These are phyloP conservation scores for Leptoteleia sp. DNA, from an alignment of 1,140 invertebrate genomes.

Conservation along the genomic window DNA sequence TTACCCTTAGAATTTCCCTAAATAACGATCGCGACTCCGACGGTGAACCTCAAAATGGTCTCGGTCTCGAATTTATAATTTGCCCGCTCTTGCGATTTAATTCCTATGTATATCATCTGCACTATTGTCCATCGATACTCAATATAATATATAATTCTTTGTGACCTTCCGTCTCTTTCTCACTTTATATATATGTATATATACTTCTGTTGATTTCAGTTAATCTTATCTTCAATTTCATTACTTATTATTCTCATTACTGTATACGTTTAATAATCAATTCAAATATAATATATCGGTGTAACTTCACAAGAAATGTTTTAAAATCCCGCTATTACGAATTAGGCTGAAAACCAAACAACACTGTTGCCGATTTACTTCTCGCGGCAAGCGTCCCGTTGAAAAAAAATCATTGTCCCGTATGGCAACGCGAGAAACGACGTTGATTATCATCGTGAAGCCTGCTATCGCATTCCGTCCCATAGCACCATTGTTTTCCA, in stretches of 20 bases:
- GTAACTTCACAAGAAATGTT: slow-evolving; percentile 49
- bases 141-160: slow-evolving; percentile 70
- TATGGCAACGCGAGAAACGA: slow-evolving; percentile 50
- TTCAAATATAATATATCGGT: slow-evolving; percentile 46
- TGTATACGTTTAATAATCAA: slow-evolving; percentile 36
- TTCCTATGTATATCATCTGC: slow-evolving; percentile 64
- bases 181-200: slow-evolving; percentile 39
- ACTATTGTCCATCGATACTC: slow-evolving; percentile 76
- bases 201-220: slow-evolving; percentile 14
- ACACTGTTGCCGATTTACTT: not conserved
- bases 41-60: slow-evolving; percentile 9
- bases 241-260: slow-evolving; percentile 13
- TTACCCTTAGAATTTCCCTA: slow-evolving; percentile 19
- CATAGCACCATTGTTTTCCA: slow-evolving; percentile 54
- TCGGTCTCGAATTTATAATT: slow-evolving; percentile 19
- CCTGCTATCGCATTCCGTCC: slow-evolving; percentile 9
- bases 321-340: slow-evolving; percentile 1
- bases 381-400: not conserved
- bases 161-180: slow-evolving; percentile 51
- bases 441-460: slow-evolving; percentile 33
- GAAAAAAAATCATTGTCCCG: slow-evolving; percentile 8
- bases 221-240: slow-evolving; percentile 6
- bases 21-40: slow-evolving; percentile 34
- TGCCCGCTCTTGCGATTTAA: slow-evolving; percentile 24
- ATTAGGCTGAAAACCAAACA: slow-evolving; percentile 1